Percentiles rank a stretch among this genome's conserved stretches.
Evolutionary conservation across 2,888 invertebrate species (phyloP).

Genomic region (Teinopalpus imperialis): DNA sequence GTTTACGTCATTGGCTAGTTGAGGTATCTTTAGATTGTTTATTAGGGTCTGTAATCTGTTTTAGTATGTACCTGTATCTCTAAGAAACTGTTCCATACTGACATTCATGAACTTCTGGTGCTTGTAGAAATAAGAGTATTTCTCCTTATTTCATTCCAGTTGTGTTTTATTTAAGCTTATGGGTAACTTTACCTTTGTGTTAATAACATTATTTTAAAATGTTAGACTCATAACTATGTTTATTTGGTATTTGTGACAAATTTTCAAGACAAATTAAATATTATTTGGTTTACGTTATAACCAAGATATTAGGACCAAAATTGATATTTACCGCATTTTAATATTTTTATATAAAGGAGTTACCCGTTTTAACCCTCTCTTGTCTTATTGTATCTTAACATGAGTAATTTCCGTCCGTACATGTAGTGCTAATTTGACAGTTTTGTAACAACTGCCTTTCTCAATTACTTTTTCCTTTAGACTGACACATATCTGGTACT

Average conservation of each 20-base stretch:
- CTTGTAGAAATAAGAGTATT: conserved; percentile 70
- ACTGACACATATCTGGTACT: conserved; percentile 47
- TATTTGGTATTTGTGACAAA: too few species aligned
- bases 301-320: background rate
- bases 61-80: conserved; percentile 31
- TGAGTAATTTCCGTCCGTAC: conserved; percentile 55
- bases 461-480: conserved; percentile 23
- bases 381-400: conserved; percentile 9
- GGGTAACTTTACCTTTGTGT: background rate
- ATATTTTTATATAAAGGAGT: conserved; percentile 3
- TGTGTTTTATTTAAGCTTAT: conserved; percentile 36
- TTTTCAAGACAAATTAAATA: too few species aligned
- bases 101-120: conserved; percentile 70
- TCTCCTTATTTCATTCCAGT: conserved; percentile 67
- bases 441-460: conserved; percentile 26
- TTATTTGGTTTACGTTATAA: background rate
- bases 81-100: conserved; percentile 46
- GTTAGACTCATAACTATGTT: background rate
- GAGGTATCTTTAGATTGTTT: background rate
- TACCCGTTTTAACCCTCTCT: background rate
- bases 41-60: conserved; percentile 24
- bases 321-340: background rate
- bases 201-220: background rate
- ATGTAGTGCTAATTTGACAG: conserved; percentile 32
- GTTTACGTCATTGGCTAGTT: background rate